Conservation (phyloP, 2,888 invertebrate genomes). For the Tipula helvola region DNA sequence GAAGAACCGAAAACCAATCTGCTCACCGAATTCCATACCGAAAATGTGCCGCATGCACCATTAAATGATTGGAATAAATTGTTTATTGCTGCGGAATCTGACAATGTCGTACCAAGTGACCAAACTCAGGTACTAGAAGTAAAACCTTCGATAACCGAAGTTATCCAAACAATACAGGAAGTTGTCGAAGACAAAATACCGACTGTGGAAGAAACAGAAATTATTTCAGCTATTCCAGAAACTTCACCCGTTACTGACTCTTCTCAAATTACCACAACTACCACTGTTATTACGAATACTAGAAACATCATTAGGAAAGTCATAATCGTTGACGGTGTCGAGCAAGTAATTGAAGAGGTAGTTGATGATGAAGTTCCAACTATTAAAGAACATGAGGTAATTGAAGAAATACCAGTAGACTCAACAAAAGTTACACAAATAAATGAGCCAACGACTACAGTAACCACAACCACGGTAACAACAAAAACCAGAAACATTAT, state of each 20-base stretch:
- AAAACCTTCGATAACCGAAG: background rate
- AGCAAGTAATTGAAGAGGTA: conserved; percentile 69
- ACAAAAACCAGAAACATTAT: conserved; percentile 63
- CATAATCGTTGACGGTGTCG: conserved; percentile 70
- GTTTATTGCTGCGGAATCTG: background rate
- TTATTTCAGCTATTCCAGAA: background rate
- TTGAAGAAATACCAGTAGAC: background rate
- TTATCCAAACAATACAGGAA: background rate
- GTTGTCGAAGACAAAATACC: background rate
- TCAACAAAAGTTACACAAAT: background rate
- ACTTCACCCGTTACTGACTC: background rate
- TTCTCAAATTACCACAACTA: background rate
- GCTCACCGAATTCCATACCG: background rate
- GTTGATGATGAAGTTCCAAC: conserved; percentile 43
- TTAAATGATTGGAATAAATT: background rate
- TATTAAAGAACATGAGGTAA: background rate
- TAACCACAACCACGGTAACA: conserved; percentile 37
- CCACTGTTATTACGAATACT: conserved; percentile 50
- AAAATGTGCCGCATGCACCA: background rate
- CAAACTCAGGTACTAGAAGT: background rate
- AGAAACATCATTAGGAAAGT: conserved; percentile 62
- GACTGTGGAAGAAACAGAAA: background rate
- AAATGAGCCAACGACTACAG: background rate
- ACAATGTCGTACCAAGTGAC: background rate
- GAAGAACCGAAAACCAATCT: background rate